These are phyloP conservation scores for Eugnorisma glareosa DNA, from an alignment of 2,888 invertebrate genomes.

Conservation along the genomic window DNA sequence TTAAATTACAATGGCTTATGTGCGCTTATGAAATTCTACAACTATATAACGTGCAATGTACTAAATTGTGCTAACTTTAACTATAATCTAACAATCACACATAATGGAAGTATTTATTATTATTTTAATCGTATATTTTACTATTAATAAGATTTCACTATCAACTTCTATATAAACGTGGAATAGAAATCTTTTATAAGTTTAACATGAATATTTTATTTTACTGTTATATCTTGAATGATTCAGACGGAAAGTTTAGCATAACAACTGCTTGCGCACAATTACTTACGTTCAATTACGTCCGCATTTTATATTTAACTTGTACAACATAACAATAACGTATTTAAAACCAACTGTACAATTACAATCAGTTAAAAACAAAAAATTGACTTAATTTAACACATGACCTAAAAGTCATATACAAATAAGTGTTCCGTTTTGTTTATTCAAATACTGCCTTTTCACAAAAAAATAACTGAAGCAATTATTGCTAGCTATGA, in stretches of 20 bases:
- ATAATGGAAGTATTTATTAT: slow-evolving; percentile 47
- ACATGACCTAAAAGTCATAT: background rate
- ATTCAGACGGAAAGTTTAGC: background rate
- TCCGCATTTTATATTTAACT: background rate
- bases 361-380: background rate
- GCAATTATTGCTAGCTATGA: background rate
- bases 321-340: background rate
- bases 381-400: slow-evolving; percentile 6
- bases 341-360: background rate
- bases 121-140: slow-evolving; percentile 26
- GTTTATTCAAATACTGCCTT: slow-evolving; percentile 4
- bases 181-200: slow-evolving; percentile 11
- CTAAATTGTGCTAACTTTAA: slow-evolving; percentile 44
- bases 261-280: background rate
- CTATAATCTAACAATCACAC: slow-evolving; percentile 40
- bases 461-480: background rate
- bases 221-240: background rate
- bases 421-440: background rate
- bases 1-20: slow-evolving; percentile 12
- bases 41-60: slow-evolving; percentile 32
- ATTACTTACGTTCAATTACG: slow-evolving; percentile 2
- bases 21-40: background rate
- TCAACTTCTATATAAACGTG: slow-evolving; percentile 1
- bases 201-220: slow-evolving; percentile 7
- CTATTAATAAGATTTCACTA: slow-evolving; percentile 18